phyloP scores from a whole-genome alignment of 2,113 vertebrate genomes.

The Aphelocoma coerulescens region DNA sequence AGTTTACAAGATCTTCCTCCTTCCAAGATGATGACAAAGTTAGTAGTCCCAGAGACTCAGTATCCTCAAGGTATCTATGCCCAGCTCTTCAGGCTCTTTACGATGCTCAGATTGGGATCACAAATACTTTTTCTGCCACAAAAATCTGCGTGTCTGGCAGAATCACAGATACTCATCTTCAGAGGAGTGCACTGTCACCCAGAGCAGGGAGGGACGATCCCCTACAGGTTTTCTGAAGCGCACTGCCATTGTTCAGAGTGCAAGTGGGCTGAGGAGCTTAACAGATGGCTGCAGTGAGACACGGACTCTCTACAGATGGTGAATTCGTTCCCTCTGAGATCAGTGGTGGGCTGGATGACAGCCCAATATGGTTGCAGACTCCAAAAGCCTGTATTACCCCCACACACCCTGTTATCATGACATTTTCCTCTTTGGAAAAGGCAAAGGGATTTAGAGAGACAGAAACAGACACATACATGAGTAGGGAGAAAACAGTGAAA shows the following conservation, averaged over 20 bases:
- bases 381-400: constrained; percentile 53
- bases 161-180: background rate
- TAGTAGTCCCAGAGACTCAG: background rate
- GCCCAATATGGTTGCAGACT: constrained; percentile 50
- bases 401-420: constrained; percentile 37
- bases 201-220: background rate
- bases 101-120: background rate
- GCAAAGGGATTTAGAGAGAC: constrained; percentile 28
- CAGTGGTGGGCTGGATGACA: constrained; percentile 56
- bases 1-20: background rate
- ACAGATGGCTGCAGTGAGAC: constrained; percentile 72
- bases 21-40: background rate
- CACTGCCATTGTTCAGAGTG: constrained; percentile 56
- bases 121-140: background rate
- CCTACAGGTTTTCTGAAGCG: constrained; percentile 61
- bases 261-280: constrained; percentile 69
- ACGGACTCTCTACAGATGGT: constrained; percentile 71
- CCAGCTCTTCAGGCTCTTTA: background rate
- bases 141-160: background rate
- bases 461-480: background rate
- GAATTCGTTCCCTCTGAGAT: constrained; percentile 55
- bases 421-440: constrained; percentile 63
- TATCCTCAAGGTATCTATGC: background rate
- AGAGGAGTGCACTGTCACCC: background rate
- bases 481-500: background rate